These are phyloP conservation scores for Tamandua tetradactyla DNA, from an alignment of 2,797 vertebrate genomes.

Conservation along the genomic window DNA sequence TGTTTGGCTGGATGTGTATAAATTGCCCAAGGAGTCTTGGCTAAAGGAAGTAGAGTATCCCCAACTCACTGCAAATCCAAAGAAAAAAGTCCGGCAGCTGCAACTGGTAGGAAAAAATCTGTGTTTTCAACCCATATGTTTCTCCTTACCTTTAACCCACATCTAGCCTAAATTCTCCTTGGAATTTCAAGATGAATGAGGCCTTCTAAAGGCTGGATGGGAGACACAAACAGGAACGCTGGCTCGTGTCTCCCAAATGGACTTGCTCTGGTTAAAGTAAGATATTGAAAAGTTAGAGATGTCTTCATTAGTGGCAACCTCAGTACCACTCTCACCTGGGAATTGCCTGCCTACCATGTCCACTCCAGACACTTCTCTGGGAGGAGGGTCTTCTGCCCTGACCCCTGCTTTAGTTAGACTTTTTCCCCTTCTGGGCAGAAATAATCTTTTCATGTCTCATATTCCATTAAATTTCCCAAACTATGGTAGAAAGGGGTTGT, in stretches of 20 bases:
- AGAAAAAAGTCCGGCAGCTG: slow-evolving; percentile 54
- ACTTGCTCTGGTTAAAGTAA: background rate
- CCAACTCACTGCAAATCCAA: slow-evolving; percentile 22
- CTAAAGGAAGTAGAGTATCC: slow-evolving; percentile 86
- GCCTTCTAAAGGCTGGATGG: background rate
- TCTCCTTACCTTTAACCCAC: slow-evolving; percentile 46
- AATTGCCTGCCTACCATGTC: background rate
- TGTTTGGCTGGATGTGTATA: slow-evolving; percentile 91
- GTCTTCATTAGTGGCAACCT: background rate
- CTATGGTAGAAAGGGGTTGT: background rate
- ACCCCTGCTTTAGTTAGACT: background rate
- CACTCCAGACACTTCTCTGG: background rate
- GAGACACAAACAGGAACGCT: background rate
- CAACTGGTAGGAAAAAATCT: slow-evolving; percentile 71
- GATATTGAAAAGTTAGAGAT: background rate
- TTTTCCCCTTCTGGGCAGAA: background rate
- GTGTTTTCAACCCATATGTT: background rate
- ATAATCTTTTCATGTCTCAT: background rate
- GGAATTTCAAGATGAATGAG: background rate
- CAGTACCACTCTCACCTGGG: background rate
- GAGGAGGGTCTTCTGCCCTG: background rate
- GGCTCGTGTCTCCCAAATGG: background rate
- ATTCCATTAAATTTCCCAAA: background rate
- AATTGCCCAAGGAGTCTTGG: slow-evolving; percentile 91
- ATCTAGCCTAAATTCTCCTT: background rate